Base-by-base conservation (phyloP, 2,113 vertebrate species). In the Chinchilla lanigera region DNA sequence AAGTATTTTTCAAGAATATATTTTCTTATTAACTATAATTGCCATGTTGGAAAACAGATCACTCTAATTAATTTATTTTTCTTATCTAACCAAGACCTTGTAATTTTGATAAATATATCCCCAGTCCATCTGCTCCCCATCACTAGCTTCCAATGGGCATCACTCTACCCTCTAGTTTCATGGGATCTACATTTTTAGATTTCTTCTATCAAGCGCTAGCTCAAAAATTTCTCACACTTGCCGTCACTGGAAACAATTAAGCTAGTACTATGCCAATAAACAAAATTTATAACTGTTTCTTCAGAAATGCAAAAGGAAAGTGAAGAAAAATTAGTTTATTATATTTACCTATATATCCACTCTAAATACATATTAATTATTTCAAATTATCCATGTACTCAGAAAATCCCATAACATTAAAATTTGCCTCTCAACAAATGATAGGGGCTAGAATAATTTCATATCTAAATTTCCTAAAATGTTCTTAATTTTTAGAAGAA, bases 391-490 rank as follows among this genome's bases (percentile, higher is more conserved):
- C 6, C 20, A 12, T 11, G 3, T 41, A 22, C 41, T 85, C 50
- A 81, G 7, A 95, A 85, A 61, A 47, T 47, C 50, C 17, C 22
- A 67, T 0, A 80, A 77, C 0, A 17, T 78, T 84, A 58, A 67
- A 13, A 58, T 14, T 73, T 50, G 28, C 7, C 17, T 88, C 10
- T 84, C 41, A 77, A 56, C 16, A 28, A 52, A 13, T 69, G 35
- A 69, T 17, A 77, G 28, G 6, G 73, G 0, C 4, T 3, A 10
- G 41, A 54, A 41, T 28, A n/a, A 0, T 54, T 33, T 3, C 54
- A 80, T 96, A 80, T 96, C 60, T 97, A 95, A 97, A 96, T 91
- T 80, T 47, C 41, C 38, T 87, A 33, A 58, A 98, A 75, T 86
- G 13, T 22, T 84, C 89, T 38, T 0, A 4, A 94, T 87, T 97